Base-by-base conservation (phyloP, 2,797 vertebrate genomes). In the Rallus crepitans region DNA sequence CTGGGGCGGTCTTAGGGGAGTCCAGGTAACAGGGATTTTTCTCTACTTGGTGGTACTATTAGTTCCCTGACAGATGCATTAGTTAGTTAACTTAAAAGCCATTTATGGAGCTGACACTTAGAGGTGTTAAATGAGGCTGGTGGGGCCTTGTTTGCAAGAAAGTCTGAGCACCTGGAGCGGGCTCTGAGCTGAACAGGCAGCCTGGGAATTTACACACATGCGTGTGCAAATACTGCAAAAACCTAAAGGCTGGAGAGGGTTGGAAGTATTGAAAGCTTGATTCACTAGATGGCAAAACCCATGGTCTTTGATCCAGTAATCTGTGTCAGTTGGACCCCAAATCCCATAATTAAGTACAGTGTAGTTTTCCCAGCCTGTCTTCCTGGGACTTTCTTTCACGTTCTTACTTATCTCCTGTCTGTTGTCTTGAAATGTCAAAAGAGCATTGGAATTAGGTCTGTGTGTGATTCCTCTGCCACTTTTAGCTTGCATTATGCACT, bases 231-330 rank as follows among this genome's bases (percentile, higher is more conserved):
- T 20, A 50, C 7, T 20, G 72, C 45, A 33, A 59, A 79, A 92
- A 42, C 65, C 40, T 40, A 17, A 65, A 47, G 79, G 40, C 53
- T 61, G 33, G 40, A 6, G 31, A 23, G 71, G 45, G 71, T 87
- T 94, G 93, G 82, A 78, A 83, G 70, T 64, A 23, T 50, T 87
- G 71, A 60, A 73, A 91, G 60, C 84, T 87, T 92, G 85, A 65
- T 77, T 89, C 75, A 64, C 53, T 31, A 47, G 72, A 33, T 68
- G 55, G 70, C 81, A 90, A 92, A 78, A 35, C 3, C 35, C 4
- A 2, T 5, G 7, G 70, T 77, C 89, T 95, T 95, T 82, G 75
- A 89, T 87, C 59, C 47, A 39, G 65, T 86, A 81, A 86, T 95
- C 82, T 2, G 0, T 73, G 87, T 73, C 83, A 77, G 28, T 11